A percentile compares a stretch with the other conserved stretches of the same genome.
Evolutionary conservation across 1,140 invertebrate genomes (phyloP).

Genomic region (Bombus turneri): DNA sequence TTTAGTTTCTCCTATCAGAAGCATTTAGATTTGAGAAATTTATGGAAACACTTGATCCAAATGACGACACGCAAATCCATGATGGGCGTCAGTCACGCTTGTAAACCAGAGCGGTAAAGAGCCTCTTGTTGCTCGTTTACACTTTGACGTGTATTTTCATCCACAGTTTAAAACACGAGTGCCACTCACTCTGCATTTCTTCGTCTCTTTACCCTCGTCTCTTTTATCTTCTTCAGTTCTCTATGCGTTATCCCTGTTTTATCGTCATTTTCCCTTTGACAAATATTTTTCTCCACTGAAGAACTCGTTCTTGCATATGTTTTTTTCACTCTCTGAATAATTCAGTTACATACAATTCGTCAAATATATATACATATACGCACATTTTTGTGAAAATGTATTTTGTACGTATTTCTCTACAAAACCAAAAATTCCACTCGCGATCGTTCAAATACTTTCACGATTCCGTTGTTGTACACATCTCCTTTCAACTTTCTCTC

Average conservation of each 20-base stretch:
- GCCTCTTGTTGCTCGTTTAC: slow-evolving; percentile 27
- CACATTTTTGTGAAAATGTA: not conserved
- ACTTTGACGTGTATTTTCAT: slow-evolving; percentile 56
- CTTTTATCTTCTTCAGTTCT: no score
- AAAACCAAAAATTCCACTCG: not conserved
- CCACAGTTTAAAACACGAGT: slow-evolving; percentile 28
- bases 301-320: not conserved
- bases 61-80: slow-evolving; percentile 17
- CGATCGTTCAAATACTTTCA: not conserved
- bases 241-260: not conserved
- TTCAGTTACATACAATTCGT: no score
- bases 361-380: no score
- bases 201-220: not conserved
- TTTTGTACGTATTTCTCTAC: not conserved
- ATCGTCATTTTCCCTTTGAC: not conserved
- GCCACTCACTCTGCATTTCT: not conserved
- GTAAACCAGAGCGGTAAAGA: slow-evolving; percentile 36
- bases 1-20: slow-evolving; percentile 9
- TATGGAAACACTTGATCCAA: slow-evolving; percentile 44
- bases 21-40: slow-evolving; percentile 14
- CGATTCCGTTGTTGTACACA: not conserved
- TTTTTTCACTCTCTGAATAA: not conserved
- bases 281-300: not conserved
- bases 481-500: not conserved
- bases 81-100: slow-evolving; percentile 27